Conservation (phyloP, 2,888 invertebrate species). For the Microchrysa polita region DNA sequence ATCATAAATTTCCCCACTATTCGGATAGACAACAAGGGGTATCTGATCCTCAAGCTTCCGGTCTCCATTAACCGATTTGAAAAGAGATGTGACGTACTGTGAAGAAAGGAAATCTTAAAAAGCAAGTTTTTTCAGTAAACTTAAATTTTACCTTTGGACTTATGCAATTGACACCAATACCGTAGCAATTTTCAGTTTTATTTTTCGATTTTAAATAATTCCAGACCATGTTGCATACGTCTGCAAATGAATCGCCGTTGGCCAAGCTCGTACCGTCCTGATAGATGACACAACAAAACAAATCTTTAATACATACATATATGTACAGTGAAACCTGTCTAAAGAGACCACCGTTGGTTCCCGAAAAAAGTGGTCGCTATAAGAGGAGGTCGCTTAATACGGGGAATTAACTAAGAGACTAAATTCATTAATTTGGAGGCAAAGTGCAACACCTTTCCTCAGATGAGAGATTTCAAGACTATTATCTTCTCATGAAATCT, state of each 20-base stretch:
- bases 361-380: too few species aligned
- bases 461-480: too few species aligned
- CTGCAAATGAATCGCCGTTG: constrained; percentile 82
- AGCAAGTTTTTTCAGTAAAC: background rate
- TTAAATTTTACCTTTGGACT: constrained; percentile 65
- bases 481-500: too few species aligned
- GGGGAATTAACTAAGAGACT: too few species aligned
- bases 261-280: constrained; percentile 72
- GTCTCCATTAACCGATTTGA: constrained; percentile 68
- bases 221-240: constrained; percentile 77
- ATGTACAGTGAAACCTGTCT: too few species aligned
- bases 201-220: constrained; percentile 70
- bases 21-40: constrained; percentile 90
- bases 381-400: too few species aligned
- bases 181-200: constrained; percentile 73
- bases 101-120: too few species aligned
- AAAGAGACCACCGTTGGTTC: too few species aligned
- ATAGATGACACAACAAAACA: constrained; percentile 51
- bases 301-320: too few species aligned
- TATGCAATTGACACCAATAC: constrained; percentile 90
- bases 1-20: constrained; percentile 74
- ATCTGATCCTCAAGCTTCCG: constrained; percentile 64
- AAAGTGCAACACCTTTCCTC: too few species aligned
- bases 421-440: too few species aligned
- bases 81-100: constrained; percentile 69